Evolutionary conservation across 2,113 vertebrate species (phyloP).

Genomic region (Oncorhynchus clarkii): DNA sequence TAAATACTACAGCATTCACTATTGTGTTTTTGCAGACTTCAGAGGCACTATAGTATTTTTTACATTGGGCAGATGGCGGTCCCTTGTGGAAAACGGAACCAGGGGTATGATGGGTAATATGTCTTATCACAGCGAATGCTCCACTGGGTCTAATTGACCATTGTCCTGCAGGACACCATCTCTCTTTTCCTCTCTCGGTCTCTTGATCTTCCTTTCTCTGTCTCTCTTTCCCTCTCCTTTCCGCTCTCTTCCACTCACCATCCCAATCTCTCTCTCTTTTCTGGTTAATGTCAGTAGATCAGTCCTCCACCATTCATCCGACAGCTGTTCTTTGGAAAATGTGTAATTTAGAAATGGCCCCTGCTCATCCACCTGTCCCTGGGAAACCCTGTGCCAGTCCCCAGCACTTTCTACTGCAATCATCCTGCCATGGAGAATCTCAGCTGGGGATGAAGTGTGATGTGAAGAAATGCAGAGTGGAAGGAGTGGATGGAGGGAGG

Average conservation of each 20-base stretch:
- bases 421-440: constrained; percentile 38
- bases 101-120: constrained; percentile 16
- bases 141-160: constrained; percentile 37
- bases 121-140: constrained; percentile 28
- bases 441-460: constrained; percentile 36
- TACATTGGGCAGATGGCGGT: too few species aligned
- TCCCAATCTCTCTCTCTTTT: constrained; percentile 5
- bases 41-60: too few species aligned
- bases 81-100: not conserved
- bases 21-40: too few species aligned
- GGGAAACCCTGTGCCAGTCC: constrained; percentile 18
- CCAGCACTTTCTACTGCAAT: constrained; percentile 32
- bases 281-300: constrained; percentile 18
- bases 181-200: not conserved
- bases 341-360: constrained; percentile 54
- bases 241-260: constrained; percentile 16
- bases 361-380: constrained; percentile 45
- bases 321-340: constrained; percentile 23
- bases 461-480: constrained; percentile 20
- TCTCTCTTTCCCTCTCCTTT: constrained; percentile 21
- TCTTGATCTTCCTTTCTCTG: not conserved
- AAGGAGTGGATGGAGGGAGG: constrained; percentile 10
- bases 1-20: too few species aligned
- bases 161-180: constrained; percentile 31
- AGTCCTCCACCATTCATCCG: constrained; percentile 43